Evolutionary conservation across 2,888 invertebrate species (phyloP).

Genomic region (Sialis lutaria): DNA sequence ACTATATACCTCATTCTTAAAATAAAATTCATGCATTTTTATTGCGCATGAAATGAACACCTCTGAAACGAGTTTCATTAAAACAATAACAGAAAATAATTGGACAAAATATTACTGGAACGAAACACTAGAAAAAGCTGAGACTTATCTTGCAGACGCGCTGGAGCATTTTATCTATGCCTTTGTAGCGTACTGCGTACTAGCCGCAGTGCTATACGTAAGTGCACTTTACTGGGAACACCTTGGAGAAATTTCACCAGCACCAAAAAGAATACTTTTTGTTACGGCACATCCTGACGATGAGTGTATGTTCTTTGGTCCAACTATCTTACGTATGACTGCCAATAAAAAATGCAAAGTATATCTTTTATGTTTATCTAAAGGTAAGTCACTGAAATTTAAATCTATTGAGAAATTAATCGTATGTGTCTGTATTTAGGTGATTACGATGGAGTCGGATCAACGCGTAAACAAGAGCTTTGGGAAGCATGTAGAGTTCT

Average conservation of each 20-base stretch:
- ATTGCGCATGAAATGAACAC: not conserved
- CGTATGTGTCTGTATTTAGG: constrained; percentile 15
- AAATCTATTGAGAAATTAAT: not conserved
- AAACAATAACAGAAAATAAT: not conserved
- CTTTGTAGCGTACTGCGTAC: constrained; percentile 31
- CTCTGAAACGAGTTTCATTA: not conserved
- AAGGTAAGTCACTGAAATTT: constrained; percentile 34
- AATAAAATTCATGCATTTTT: too few species aligned
- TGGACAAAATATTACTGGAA: not conserved
- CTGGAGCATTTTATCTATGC: constrained; percentile 34
- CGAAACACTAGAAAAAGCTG: not conserved
- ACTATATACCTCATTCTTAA: too few species aligned
- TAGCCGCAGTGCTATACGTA: constrained; percentile 29
- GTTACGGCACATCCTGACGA: constrained; percentile 96
- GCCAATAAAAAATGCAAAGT: constrained; percentile 48
- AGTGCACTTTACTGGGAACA: constrained; percentile 24
- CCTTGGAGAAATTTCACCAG: constrained; percentile 30
- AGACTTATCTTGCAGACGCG: constrained; percentile 29
- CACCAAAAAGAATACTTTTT: constrained; percentile 48
- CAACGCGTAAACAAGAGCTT: constrained; percentile 56
- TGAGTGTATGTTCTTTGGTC: constrained; percentile 98
- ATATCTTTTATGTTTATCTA: constrained; percentile 69
- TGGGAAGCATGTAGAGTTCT: constrained; percentile 63
- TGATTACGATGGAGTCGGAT: constrained; percentile 25
- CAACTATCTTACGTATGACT: constrained; percentile 54